Conservation (phyloP, 2,113 vertebrate species). For the Nothocercus nigrocapillus region DNA sequence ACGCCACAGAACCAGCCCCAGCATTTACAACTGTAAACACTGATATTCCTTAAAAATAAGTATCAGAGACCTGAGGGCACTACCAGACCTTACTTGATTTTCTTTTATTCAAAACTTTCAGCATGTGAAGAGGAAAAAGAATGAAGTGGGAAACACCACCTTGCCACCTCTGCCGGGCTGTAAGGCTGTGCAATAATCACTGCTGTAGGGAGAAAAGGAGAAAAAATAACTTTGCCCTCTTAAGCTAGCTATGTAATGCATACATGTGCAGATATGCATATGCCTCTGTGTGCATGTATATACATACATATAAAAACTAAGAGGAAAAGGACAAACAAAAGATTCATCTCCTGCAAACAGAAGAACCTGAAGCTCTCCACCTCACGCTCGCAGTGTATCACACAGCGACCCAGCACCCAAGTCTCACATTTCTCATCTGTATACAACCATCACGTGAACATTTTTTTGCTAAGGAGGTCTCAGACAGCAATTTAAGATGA, state of each 20-base stretch:
- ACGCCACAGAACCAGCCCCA: background rate
- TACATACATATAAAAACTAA: too few species aligned
- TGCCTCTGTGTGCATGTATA: too few species aligned
- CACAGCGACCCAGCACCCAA: fast-evolving
- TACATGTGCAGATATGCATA: too few species aligned
- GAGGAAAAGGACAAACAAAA: too few species aligned
- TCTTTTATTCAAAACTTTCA: background rate
- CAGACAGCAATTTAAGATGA: fast-evolving
- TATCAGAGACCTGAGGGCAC: too few species aligned
- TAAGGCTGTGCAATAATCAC: background rate
- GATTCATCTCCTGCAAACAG: too few species aligned
- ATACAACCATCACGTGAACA: background rate
- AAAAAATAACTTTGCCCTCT: background rate
- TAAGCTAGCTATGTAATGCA: too few species aligned
- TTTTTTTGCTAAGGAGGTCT: background rate
- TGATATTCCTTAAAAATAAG: background rate
- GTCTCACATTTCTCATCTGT: background rate
- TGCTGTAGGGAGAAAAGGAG: background rate
- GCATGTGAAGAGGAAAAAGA: background rate
- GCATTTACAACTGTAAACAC: background rate
- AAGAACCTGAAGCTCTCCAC: too few species aligned
- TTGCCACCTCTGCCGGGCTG: background rate
- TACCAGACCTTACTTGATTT: background rate
- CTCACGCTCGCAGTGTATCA: background rate
- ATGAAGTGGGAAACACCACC: background rate